These are phyloP conservation scores for Ostrea edulis DNA, from an alignment of 1,140 invertebrate species.

Conservation along the genomic window DNA sequence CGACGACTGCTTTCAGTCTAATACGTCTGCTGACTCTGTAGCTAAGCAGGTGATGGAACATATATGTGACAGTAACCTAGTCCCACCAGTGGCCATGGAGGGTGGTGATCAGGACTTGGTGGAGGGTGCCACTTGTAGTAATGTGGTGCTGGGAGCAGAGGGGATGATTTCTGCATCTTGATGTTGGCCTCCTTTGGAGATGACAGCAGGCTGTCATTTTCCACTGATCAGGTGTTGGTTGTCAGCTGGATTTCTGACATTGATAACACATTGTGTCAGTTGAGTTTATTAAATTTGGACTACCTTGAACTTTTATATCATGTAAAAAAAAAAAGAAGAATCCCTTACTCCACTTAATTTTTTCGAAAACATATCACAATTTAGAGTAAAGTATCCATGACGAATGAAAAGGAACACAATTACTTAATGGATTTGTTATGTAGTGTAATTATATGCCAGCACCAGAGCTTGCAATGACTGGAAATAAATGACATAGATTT, in stretches of 20 bases:
- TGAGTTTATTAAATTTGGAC: neutral
- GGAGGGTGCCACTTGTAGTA: neutral
- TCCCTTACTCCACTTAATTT: neutral
- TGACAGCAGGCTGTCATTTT: constrained; percentile 27
- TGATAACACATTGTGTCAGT: constrained; percentile 4
- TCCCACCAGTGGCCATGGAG: neutral
- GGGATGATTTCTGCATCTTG: neutral
- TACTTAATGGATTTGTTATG: neutral
- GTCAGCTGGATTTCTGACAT: constrained; percentile 12
- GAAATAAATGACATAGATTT: neutral
- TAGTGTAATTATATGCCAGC: neutral
- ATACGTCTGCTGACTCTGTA: neutral
- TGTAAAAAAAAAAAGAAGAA: neutral
- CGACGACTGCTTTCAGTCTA: constrained; percentile 12
- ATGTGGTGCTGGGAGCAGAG: neutral
- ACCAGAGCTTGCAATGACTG: neutral
- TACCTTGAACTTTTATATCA: neutral
- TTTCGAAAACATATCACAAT: constrained; percentile 18
- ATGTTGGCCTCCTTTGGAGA: neutral
- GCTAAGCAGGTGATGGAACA: neutral
- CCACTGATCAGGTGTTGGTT: neutral
- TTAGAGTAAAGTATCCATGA: neutral
- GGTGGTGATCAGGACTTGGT: neutral
- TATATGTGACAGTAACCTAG: constrained; percentile 23
- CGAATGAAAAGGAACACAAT: neutral